phyloP scores from a whole-genome alignment of 2,797 vertebrate genomes.

The Emys orbicularis region DNA sequence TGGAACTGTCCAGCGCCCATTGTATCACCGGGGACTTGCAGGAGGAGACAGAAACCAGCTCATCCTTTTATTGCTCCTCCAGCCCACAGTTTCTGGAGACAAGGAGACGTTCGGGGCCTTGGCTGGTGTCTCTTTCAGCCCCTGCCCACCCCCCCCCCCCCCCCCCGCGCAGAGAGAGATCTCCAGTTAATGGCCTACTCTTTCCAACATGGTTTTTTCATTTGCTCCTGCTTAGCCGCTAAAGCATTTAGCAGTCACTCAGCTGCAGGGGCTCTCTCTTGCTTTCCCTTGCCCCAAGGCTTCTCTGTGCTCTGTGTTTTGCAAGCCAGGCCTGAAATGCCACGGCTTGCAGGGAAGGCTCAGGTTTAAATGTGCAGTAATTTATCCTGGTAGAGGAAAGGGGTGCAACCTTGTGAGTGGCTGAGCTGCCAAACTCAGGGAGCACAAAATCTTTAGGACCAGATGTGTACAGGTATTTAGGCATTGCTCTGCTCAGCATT shows the following conservation, averaged over 20 bases:
- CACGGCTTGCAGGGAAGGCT: neutral
- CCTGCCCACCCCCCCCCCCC: too few species aligned
- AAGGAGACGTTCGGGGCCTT: neutral
- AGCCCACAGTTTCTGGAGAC: neutral
- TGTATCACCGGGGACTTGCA: neutral
- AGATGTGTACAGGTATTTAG: neutral
- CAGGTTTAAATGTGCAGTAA: neutral
- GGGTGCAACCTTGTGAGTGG: neutral
- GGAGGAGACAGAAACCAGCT: neutral
- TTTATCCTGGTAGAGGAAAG: neutral
- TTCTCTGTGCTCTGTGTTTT: neutral
- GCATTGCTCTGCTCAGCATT: neutral
- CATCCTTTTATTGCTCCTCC: neutral
- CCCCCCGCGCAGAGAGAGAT: neutral
- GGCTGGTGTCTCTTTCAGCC: neutral
- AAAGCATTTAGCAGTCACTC: neutral
- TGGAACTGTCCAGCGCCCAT: neutral
- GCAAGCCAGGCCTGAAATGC: neutral
- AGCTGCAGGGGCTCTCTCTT: neutral
- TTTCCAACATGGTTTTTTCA: neutral
- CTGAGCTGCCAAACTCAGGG: neutral
- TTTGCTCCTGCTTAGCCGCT: accelerated
- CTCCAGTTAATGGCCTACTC: accelerated
- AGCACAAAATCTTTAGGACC: neutral
- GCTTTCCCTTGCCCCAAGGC: neutral